Conservation (phyloP, 1,140 invertebrate species). For the Drosophila kepulauana region DNA sequence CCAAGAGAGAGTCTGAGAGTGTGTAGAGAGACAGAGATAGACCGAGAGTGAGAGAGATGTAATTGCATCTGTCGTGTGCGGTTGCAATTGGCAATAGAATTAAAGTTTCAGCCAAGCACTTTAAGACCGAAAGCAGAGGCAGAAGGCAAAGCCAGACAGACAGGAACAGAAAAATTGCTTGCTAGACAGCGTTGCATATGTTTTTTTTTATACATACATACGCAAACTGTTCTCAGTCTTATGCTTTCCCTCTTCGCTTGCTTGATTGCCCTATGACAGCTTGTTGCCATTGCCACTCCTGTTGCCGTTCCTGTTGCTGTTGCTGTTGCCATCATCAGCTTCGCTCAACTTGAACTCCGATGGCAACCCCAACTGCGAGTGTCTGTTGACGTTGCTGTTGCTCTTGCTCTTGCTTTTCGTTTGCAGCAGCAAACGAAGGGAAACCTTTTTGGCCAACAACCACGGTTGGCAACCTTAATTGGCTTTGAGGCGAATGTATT, state of each 20-base stretch:
- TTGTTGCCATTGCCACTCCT: conserved; percentile 5
- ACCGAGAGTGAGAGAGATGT: conserved; percentile 9
- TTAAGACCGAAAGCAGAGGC: conserved; percentile 31
- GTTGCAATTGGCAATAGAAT: conserved; percentile 59
- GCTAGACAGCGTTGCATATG: conserved; percentile 17
- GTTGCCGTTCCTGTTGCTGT: not conserved
- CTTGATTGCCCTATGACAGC: conserved; percentile 21
- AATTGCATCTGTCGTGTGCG: conserved; percentile 51
- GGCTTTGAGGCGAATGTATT: conserved; percentile 56
- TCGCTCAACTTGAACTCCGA: not conserved
- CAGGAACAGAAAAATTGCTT: not conserved
- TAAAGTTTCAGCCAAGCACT: conserved; percentile 45
- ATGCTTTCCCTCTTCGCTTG: not conserved
- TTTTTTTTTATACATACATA: conserved; percentile 11
- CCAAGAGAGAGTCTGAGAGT: not conserved
- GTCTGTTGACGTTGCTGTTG: not conserved
- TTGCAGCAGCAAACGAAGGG: conserved; percentile 1
- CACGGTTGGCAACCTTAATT: conserved; percentile 44
- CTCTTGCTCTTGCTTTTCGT: conserved; percentile 3
- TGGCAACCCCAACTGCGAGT: not conserved
- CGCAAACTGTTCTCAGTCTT: conserved; percentile 1
- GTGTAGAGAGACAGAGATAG: not conserved
- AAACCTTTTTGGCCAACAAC: conserved; percentile 35
- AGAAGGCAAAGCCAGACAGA: not conserved
- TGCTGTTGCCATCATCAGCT: conserved; percentile 13